Percentiles rank a stretch among this genome's conserved stretches.
Conservation (phyloP, 2,888 invertebrate genomes). For the Pelosia muscerda region DNA sequence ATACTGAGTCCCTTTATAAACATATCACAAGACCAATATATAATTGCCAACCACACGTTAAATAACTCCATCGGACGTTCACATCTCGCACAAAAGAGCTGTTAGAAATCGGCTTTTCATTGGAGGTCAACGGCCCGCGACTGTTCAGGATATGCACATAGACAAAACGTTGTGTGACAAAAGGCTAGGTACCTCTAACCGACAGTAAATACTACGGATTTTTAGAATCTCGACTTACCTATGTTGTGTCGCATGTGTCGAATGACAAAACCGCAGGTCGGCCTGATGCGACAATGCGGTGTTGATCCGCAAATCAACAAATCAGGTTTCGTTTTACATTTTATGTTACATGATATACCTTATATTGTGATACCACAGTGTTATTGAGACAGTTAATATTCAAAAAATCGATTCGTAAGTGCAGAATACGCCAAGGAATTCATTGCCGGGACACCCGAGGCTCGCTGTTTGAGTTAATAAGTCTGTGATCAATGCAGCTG, state of each 20-base stretch:
- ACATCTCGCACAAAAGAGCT: conserved; percentile 66
- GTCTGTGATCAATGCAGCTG: conserved; percentile 2
- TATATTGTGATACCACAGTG: conserved; percentile 1
- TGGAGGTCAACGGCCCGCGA: conserved; percentile 69
- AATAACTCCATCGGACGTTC: conserved; percentile 60
- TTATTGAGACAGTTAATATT: not conserved
- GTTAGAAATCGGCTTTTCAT: conserved; percentile 76
- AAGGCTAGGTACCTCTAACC: conserved; percentile 59
- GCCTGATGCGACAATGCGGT: conserved; percentile 42
- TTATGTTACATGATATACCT: conserved; percentile 28
- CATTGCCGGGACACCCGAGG: not conserved
- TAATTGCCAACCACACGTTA: conserved; percentile 47
- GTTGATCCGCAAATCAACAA: conserved; percentile 44
- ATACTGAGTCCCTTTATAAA: conserved; percentile 18
- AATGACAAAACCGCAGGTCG: conserved; percentile 49
- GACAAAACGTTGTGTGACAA: conserved; percentile 76
- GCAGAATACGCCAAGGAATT: not conserved
- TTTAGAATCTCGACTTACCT: conserved; percentile 22
- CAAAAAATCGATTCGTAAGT: not conserved
- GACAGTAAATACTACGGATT: conserved; percentile 45
- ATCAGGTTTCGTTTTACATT: conserved; percentile 33
- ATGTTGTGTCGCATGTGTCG: conserved; percentile 34
- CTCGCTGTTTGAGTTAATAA: not conserved
- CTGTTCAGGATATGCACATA: conserved; percentile 83
- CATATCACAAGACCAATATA: conserved; percentile 45